Evolutionary conservation across 2,113 vertebrate genomes (phyloP), one percentile per base, ranked within the genome.

Genomic region (Rhagologus leucostigma): DNA sequence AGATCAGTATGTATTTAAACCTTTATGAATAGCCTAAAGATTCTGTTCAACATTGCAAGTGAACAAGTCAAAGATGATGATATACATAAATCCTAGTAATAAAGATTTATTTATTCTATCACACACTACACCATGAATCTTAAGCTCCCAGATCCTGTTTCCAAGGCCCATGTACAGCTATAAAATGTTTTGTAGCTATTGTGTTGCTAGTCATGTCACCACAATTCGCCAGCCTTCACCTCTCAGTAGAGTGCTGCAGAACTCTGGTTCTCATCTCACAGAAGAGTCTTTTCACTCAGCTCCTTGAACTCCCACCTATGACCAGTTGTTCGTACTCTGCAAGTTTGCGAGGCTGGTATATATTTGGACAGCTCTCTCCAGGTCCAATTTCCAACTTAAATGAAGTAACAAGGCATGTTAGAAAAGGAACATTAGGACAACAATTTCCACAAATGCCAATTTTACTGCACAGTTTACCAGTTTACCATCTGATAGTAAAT

Each of bases 261-360:
- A 73, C 69, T 49, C 22, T 4, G 3, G 35, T 55, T 59, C 60
- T 65, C 23, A 15, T 55, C 26, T 68, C 5, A 2, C 26, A 42
- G 23, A 59, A 35, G 22, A 33, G 35, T 11, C 32, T 29, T 64
- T 56, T 69, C 16, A 87, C 27, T 69, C 33, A 62, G 35, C 18
- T 75, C n/a, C 56, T 65, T 9, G 7, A 74, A 75, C n/a, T 35
- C n/a, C 46, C 37, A 42, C 6, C 50, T 56, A 10, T 32, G 77
- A 74, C 23, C 49, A 68, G 20, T 7, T 9, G 3, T 30, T 50
- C 0, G 0, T n/a, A 68, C 33, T 29, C 63, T 14, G 7, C 10
- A 16, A 65, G 41, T 56, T 47, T 69, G 55, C 29, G 74, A 32
- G n/a, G 27, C 49, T 60, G 37, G 8, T 32, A 30, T n/a, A 21